Percentiles rank a stretch among this genome's conserved stretches.
phyloP scores from a whole-genome alignment of 2,888 invertebrate species.

The Caenorhabditis sp. region DNA sequence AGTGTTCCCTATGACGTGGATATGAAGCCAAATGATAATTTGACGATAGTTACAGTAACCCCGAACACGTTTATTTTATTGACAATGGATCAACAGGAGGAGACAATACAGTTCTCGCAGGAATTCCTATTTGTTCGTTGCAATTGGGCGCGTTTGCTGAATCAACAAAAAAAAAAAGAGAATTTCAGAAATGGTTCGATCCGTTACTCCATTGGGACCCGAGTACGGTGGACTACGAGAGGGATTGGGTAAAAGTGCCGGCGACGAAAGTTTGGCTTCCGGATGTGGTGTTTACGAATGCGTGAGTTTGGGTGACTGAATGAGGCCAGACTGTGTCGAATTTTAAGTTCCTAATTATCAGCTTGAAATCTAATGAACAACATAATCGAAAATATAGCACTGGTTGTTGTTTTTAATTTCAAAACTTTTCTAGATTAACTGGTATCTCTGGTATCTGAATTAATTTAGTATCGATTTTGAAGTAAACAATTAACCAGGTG shows the following conservation, averaged over 20 bases:
- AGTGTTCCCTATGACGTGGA: conserved; percentile 27
- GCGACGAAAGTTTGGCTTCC: conserved; percentile 47
- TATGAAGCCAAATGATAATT: conserved; percentile 33
- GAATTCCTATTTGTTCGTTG: conserved; percentile 49
- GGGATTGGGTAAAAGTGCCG: conserved; percentile 43
- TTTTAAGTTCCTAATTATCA: neutral
- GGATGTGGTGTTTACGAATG: conserved; percentile 47
- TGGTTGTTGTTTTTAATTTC: too few species aligned
- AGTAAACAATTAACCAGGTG: too few species aligned
- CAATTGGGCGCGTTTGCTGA: neutral
- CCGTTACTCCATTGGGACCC: conserved; percentile 57
- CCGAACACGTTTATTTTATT: conserved; percentile 51
- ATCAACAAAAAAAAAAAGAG: neutral
- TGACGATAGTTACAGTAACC: conserved; percentile 40
- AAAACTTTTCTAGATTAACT: too few species aligned
- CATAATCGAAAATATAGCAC: too few species aligned
- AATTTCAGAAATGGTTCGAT: conserved; percentile 56
- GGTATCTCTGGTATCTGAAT: too few species aligned
- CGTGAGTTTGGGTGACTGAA: conserved; percentile 20
- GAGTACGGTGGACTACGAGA: conserved; percentile 22
- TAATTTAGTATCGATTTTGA: too few species aligned
- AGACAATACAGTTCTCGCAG: conserved; percentile 52
- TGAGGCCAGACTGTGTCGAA: neutral
- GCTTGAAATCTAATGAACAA: too few species aligned
- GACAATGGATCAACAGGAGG: conserved; percentile 56